Base-by-base conservation (phyloP, 2,113 vertebrate genomes). In the Irena cyanogastra region DNA sequence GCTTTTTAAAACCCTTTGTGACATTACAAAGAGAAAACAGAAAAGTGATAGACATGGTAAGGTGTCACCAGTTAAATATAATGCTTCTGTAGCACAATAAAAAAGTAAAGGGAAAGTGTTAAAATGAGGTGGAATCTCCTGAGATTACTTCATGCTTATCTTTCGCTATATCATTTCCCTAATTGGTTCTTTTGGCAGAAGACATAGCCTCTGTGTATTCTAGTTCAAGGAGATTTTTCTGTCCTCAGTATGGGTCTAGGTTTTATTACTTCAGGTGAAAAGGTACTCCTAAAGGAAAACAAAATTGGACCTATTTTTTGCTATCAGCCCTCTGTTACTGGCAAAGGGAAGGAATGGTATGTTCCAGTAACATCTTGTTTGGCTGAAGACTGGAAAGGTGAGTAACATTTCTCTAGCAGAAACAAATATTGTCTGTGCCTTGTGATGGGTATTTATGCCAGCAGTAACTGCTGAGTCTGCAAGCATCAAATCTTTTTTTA, bases 401-500 rank as follows among this genome's bases (percentile, higher is more conserved):
- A 87, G 50, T 57, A 89, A 37, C 3, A 2, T 61, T 89, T 95
- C 59, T 71, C 16, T 53, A 78, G 24, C 23, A 83, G 59, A 84
- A 94, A 68, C 68, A 72, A 92, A 93, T 89, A 59, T 49, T 44
- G 39, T 50, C 42, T 68, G 56, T 71, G 26, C 41, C 37, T 82
- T 52, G 30, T 71, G 53, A 84, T 59, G 31, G 56, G n/a, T 82
- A 28, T 68, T 95, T 91, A 41, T 65, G 56, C 33, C 77, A 95
- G n/a, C 21, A 87, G 52, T 78, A 89, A 87, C 35, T 84, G 93
- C 94, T 84, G 94, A 94, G 65, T 89, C 61, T 91, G 70, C 65
- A 91, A 71, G 30, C n/a, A 65, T 68, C 39, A 16, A 19, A 60
- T 89, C 71, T 93, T 87, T 49, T 49, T 11, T 57, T 95, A 82